A percentile compares a stretch with the other conserved stretches of the same genome.
Evolutionary conservation across 2,888 invertebrate genomes (phyloP).

Genomic region (Chymomyza fuscimana): DNA sequence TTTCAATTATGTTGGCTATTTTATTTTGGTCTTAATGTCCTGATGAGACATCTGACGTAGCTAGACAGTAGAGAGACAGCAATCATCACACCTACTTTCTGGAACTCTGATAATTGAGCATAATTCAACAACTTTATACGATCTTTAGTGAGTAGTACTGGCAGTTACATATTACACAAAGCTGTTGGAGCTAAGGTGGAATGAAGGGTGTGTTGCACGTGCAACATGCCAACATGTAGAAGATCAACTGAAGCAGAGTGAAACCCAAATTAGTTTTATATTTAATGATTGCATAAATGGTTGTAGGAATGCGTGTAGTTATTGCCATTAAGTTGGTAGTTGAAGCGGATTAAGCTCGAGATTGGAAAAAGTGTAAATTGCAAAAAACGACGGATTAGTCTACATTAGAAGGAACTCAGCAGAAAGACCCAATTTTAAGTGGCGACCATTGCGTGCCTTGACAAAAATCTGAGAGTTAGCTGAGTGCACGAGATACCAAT

Average conservation of each 20-base stretch:
- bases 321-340: constrained; percentile 56
- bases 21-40: constrained; percentile 45
- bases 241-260: not conserved
- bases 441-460: constrained; percentile 61
- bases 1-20: constrained; percentile 68
- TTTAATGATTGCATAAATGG: constrained; percentile 73
- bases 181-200: constrained; percentile 36
- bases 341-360: not conserved
- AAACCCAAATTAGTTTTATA: constrained; percentile 64
- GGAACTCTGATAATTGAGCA: constrained; percentile 63
- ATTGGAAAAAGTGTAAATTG: not conserved
- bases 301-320: constrained; percentile 66
- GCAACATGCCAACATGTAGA: constrained; percentile 63
- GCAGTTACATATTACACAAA: not conserved
- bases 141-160: too few species aligned
- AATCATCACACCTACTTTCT: constrained; percentile 71
- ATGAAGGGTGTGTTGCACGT: constrained; percentile 51
- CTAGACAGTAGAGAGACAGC: constrained; percentile 35
- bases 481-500: constrained; percentile 59
- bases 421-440: constrained; percentile 1
- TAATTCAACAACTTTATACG: constrained; percentile 70
- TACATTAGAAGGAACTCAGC: not conserved
- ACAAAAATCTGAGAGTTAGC: constrained; percentile 37
- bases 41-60: not conserved
- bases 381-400: not conserved